Evolutionary conservation across 2,113 vertebrate genomes (phyloP), one percentile per base, ranked within the genome.

Genomic region (Pomatorhinus ruficollis): DNA sequence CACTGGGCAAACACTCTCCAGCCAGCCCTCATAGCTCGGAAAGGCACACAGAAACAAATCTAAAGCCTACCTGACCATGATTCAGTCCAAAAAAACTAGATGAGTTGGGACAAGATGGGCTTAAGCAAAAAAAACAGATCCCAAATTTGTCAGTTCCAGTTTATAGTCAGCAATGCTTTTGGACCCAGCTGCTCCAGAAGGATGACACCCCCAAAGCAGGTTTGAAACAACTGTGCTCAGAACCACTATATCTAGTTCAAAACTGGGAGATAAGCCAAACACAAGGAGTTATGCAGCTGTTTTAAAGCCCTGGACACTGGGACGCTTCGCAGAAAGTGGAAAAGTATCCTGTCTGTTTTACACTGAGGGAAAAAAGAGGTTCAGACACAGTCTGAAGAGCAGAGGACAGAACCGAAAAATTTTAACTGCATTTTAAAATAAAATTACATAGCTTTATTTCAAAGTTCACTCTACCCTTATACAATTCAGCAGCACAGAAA

Each of bases 241-340:
- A 84, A 93, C 71, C 59, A 53, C 71, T 63, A 2, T 42, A 83
- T 50, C 71, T 61, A 86, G 71, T 42, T 91, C 54, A 83, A 87
- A 90, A 80, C 88, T 54, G 82, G 83, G 95, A 93, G 37, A 69
- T 30, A 91, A 77, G 92, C 75, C 95, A 94, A 90, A 69, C 1
- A 6, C 49, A 69, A 69, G n/a, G 37, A 85, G 75, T 45, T 80
- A 61, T 1, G 16, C 75, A 83, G 83, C 86, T 83, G 79, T 66
- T 91, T 72, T n/a, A 72, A 95, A 83, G 54, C 42, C 63, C 78
- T 69, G 63, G 63, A 53, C 4, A 3, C 30, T 86, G 66, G 39
- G 57, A 88, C 15, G 10, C 75, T 64, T 89, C 28, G 50, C 50
- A 74, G 49, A 61, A 90, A 94, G 85, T 80, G 66, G 53, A 9